Base-by-base conservation (phyloP, 2,797 vertebrate species). In the Oreortyx pictus region DNA sequence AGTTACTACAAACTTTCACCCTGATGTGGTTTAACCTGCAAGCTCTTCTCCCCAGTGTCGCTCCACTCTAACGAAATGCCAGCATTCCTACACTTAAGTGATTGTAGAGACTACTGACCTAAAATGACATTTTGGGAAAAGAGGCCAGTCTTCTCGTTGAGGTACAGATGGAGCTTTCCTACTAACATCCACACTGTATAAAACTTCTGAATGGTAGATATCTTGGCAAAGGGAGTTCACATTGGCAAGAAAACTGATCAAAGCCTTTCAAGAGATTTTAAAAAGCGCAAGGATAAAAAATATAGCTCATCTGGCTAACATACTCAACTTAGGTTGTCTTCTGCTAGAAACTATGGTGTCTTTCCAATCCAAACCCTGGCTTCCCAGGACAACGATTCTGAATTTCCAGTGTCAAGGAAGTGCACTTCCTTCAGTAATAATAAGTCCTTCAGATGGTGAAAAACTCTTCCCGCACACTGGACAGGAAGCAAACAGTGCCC, bases 161-260 rank as follows among this genome's bases (percentile, higher is more conserved):
- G 33, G 37, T 23, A 52, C 9, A 64, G 20, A 31, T 23, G 39
- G 37, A 81, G 27, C 16, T 56, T 72, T 82, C 44, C 71, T 82
- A 46, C 37, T n/a, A 61, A 50, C 10, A 54, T 10, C 52, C n/a
- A 61, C 5, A 61, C 50, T 24, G 59, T 11, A 35, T 14, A 74
- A 46, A 68, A 50, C 50, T 82, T 70, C 43, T 27, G 39, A 91
- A 66, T 7, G 11, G 46, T 11, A 37, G 52, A 95, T 86, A 56
- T 82, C 56, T 52, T 79, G 78, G 67, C 90, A 76, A 6, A 46
- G 6, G n/a, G 16, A 41, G 65, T 43, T 66, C 18, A 44, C 24
- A 73, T 35, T 82, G 83, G 43, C 54, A 88, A 72, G 31, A 68
- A 18, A 88, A 79, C 25, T 44, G 79, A 93, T 64, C 94, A 76